phyloP scores from a whole-genome alignment of 2,797 vertebrate genomes.

The Orientallactaga sibirica region DNA sequence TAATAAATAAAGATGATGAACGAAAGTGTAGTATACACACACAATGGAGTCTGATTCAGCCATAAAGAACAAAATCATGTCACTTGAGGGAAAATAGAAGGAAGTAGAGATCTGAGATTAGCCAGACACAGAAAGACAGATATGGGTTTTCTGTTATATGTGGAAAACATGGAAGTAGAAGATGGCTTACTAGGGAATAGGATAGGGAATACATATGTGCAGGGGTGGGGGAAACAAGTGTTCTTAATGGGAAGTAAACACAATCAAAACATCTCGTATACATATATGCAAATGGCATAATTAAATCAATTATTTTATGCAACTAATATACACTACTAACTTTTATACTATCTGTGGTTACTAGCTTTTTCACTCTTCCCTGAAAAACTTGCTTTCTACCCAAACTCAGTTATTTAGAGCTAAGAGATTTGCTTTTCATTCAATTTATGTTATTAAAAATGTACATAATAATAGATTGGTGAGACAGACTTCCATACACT shows the following conservation, averaged over 20 bases:
- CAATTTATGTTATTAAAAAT: conserved; percentile 13
- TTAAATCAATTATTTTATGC: not conserved
- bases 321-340: not conserved
- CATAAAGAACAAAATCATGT: not conserved
- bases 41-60: not conserved
- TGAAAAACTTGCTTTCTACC: not conserved
- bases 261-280: not conserved
- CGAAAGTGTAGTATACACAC: not conserved
- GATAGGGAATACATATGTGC: not conserved
- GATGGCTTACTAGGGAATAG: no score
- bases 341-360: not conserved
- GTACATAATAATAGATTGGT: not conserved
- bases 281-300: not conserved
- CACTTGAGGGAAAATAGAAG: not conserved
- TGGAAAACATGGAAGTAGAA: not conserved
- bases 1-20: not conserved
- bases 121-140: not conserved
- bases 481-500: not conserved
- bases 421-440: not conserved
- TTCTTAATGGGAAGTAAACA: not conserved
- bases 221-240: no score
- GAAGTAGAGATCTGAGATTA: not conserved
- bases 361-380: not conserved
- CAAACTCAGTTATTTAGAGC: not conserved
- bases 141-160: not conserved